These are phyloP conservation scores for Myotis findleyi DNA, from an alignment of 2,797 vertebrate species.

Conservation along the genomic window DNA sequence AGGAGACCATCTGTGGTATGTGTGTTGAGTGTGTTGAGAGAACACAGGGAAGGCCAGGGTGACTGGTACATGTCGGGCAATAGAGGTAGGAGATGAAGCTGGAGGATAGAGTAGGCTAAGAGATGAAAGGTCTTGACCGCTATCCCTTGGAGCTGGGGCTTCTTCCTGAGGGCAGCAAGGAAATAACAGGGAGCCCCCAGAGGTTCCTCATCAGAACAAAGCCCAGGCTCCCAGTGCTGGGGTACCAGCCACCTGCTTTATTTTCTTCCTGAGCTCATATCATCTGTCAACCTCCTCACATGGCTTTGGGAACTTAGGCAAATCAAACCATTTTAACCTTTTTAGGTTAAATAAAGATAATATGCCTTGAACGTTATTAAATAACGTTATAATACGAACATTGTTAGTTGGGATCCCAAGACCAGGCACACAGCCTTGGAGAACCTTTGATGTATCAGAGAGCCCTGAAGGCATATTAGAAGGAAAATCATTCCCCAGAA, in stretches of 20 bases:
- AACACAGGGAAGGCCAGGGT: background rate
- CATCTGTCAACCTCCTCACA: background rate
- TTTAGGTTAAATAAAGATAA: background rate
- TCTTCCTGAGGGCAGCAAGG: background rate
- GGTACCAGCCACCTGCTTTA: background rate
- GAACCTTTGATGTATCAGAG: background rate
- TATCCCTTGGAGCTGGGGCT: background rate
- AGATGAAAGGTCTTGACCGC: background rate
- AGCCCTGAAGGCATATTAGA: constrained; percentile 17
- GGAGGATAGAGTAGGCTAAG: background rate
- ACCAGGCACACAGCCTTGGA: background rate
- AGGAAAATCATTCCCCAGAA: constrained; percentile 12
- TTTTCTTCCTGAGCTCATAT: background rate
- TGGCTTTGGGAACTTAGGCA: background rate
- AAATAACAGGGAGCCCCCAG: background rate
- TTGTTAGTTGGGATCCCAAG: background rate
- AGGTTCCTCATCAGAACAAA: background rate
- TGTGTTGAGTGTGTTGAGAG: background rate
- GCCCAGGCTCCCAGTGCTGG: background rate
- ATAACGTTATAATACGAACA: background rate
- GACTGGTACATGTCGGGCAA: background rate
- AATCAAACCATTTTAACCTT: constrained; percentile 23
- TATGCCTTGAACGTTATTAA: constrained; percentile 25
- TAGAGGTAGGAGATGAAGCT: background rate
- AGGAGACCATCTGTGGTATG: background rate